Conservation (phyloP, 1,140 invertebrate species). For the Ptiloglossa arizonensis region DNA sequence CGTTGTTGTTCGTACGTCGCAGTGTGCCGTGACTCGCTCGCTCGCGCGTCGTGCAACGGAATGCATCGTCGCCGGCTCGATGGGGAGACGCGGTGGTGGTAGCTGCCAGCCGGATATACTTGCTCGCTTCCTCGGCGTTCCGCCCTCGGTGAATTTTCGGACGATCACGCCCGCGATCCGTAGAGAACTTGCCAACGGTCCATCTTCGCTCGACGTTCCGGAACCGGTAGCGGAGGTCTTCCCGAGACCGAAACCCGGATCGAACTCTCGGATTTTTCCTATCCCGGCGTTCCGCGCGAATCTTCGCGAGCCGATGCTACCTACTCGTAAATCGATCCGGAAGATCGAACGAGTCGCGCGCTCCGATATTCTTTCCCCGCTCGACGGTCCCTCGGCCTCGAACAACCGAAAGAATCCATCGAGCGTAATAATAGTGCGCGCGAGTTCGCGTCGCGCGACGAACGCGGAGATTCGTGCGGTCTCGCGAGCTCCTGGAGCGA, state of each 20-base stretch:
- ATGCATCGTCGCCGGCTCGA: neutral
- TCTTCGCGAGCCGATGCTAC: neutral
- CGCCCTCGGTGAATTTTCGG: neutral
- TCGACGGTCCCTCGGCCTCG: too few relatives aligned
- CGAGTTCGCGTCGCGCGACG: too few relatives aligned
- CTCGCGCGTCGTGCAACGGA: neutral
- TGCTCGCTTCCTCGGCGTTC: neutral
- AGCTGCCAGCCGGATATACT: neutral
- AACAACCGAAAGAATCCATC: too few relatives aligned
- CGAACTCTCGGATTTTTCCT: too few relatives aligned
- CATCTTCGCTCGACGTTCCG: neutral
- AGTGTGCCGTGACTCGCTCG: neutral
- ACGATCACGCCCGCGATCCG: neutral
- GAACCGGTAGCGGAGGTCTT: neutral
- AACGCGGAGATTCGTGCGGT: neutral
- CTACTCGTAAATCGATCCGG: neutral
- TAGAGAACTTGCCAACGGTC: neutral
- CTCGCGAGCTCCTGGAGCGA: neutral
- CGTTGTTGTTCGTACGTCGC: neutral
- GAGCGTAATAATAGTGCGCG: neutral
- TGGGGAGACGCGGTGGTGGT: conserved; percentile 9
- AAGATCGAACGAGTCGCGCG: neutral
- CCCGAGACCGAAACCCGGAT: neutral
- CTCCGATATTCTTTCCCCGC: too few relatives aligned
- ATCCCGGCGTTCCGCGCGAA: neutral